Conservation (phyloP, 1,140 invertebrate genomes). For the Gonatopus flavifemur region DNA sequence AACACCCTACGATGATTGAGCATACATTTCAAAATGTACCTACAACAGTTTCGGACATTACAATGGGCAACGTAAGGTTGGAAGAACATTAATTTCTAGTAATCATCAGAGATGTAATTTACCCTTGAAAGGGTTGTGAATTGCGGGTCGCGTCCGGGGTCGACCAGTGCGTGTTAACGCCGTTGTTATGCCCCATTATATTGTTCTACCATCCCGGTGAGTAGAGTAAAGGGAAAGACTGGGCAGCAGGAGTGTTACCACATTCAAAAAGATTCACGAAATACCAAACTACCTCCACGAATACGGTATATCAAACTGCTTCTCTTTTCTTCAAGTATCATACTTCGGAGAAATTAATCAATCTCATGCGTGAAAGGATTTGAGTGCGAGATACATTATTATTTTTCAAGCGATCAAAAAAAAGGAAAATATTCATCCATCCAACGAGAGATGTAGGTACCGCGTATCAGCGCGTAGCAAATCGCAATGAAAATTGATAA, state of each 20-base stretch:
- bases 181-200: constrained; percentile 59
- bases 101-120: constrained; percentile 58
- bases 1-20: background rate
- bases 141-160: constrained; percentile 51
- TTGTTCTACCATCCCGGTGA: constrained; percentile 36
- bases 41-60: constrained; percentile 17
- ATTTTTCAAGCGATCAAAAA: too few species aligned
- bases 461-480: constrained; percentile 34
- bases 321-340: too few species aligned
- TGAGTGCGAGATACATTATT: too few species aligned
- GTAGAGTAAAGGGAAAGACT: constrained; percentile 16
- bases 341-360: too few species aligned
- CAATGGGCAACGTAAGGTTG: constrained; percentile 36
- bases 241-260: constrained; percentile 10
- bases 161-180: constrained; percentile 54
- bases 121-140: constrained; percentile 47
- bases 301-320: too few species aligned
- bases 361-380: too few species aligned
- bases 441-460: too few species aligned
- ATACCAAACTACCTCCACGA: background rate
- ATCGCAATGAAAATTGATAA: constrained; percentile 59
- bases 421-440: too few species aligned
- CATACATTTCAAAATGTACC: constrained; percentile 10
- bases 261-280: constrained; percentile 12
- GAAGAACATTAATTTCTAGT: constrained; percentile 57